A percentile compares a stretch with the other conserved stretches of the same genome.
phyloP scores from a whole-genome alignment of 2,888 invertebrate species.

The Xylocampa areola region DNA sequence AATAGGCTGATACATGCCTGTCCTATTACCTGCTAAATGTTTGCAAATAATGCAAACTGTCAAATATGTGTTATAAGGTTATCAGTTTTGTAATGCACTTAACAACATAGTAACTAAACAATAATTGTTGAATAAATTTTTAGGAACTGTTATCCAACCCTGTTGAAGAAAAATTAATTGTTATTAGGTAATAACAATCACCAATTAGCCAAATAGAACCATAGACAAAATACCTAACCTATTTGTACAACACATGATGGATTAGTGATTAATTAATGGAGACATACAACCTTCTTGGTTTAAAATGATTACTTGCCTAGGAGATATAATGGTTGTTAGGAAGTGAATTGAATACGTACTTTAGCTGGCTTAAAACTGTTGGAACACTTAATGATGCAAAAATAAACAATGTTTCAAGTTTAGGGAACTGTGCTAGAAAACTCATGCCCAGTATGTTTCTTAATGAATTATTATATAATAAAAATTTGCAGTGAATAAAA shows the following conservation, averaged over 20 bases:
- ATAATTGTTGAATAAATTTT: conserved; percentile 9
- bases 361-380: background rate
- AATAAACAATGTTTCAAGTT: background rate
- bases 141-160: conserved; percentile 3
- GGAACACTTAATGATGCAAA: background rate
- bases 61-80: conserved; percentile 49
- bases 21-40: conserved; percentile 49
- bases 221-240: conserved; percentile 57
- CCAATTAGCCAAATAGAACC: conserved; percentile 36
- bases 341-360: background rate
- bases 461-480: background rate
- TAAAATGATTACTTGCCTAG: conserved; percentile 6
- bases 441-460: background rate
- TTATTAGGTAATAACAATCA: conserved; percentile 11
- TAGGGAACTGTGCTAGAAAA: background rate
- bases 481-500: too few relatives aligned
- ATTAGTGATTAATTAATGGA: conserved; percentile 34
- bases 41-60: conserved; percentile 62
- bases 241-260: conserved; percentile 47
- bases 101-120: conserved; percentile 28
- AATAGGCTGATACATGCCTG: conserved; percentile 26
- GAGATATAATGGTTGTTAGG: background rate
- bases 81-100: conserved; percentile 40
- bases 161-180: conserved; percentile 8
- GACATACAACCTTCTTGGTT: conserved; percentile 26